Conservation (phyloP, 2,797 vertebrate genomes). For the Diplodus puntazzo region DNA sequence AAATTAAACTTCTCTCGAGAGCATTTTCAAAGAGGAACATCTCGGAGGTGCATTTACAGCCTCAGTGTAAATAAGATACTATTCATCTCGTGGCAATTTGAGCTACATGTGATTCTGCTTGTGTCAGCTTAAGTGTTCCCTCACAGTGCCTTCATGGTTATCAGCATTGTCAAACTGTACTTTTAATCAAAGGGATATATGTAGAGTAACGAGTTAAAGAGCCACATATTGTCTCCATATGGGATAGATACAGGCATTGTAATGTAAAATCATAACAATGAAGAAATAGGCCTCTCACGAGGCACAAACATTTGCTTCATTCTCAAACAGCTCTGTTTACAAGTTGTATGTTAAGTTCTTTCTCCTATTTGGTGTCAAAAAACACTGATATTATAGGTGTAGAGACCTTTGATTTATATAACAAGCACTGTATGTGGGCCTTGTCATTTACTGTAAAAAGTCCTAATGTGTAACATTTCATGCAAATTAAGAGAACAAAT, state of each 20-base stretch:
- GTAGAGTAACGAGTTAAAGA: constrained; percentile 27
- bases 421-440: constrained; percentile 62
- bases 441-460: constrained; percentile 75
- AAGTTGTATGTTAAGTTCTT: constrained; percentile 54
- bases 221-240: constrained; percentile 49
- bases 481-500: constrained; percentile 57
- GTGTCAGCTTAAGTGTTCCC: constrained; percentile 66
- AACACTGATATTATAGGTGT: constrained; percentile 61
- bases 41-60: constrained; percentile 20
- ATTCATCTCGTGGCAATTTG: constrained; percentile 68
- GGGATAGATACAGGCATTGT: constrained; percentile 39
- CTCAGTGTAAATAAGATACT: constrained; percentile 67
- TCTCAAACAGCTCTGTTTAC: constrained; percentile 68
- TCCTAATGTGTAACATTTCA: constrained; percentile 61
- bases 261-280: constrained; percentile 42
- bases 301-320: constrained; percentile 47
- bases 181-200: constrained; percentile 57
- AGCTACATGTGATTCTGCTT: constrained; percentile 68
- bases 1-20: constrained; percentile 13
- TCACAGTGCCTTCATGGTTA: constrained; percentile 85
- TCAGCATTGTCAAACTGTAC: constrained; percentile 63
- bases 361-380: constrained; percentile 57
- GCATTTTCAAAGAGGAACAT: constrained; percentile 13
- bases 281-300: constrained; percentile 49
- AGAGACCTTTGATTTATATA: constrained; percentile 69